Percentiles rank a stretch among this genome's conserved stretches.
Evolutionary conservation across 1,140 invertebrate genomes (phyloP).

Genomic region (Limonius californicus): DNA sequence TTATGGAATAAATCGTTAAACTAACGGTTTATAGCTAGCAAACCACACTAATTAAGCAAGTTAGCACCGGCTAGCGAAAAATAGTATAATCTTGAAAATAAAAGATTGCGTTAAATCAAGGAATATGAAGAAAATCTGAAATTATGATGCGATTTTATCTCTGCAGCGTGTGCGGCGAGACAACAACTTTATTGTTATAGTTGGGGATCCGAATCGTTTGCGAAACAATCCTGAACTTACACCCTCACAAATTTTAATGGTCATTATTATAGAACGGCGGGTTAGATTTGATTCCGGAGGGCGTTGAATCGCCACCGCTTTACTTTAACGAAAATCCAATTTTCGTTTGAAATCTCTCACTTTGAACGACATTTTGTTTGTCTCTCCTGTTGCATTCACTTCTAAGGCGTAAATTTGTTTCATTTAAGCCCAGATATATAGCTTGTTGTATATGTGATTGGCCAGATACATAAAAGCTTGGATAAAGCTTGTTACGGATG

Average conservation of each 20-base stretch:
- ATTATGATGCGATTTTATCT: no score
- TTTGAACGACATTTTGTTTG: not conserved
- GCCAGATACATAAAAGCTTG: no score
- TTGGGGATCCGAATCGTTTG: not conserved
- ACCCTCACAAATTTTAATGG: no score
- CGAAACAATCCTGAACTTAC: not conserved
- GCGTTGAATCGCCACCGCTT: not conserved
- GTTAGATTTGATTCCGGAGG: not conserved
- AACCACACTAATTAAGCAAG: no score
- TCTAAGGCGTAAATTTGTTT: not conserved
- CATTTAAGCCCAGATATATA: not conserved
- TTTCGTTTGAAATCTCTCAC: not conserved
- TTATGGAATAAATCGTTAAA: not conserved
- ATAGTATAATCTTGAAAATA: no score
- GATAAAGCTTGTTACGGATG: no score
- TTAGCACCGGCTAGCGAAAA: no score
- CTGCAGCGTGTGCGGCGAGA: no score
- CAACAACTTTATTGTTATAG: not conserved
- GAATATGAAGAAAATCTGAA: no score
- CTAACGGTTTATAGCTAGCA: not conserved
- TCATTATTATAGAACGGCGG: no score
- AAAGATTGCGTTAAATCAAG: no score
- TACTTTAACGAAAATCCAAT: slow-evolving; percentile 4
- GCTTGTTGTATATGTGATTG: no score
- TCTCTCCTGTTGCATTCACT: not conserved